Evolutionary conservation across 2,113 vertebrate genomes (phyloP).

Genomic region (Mobula birostris): DNA sequence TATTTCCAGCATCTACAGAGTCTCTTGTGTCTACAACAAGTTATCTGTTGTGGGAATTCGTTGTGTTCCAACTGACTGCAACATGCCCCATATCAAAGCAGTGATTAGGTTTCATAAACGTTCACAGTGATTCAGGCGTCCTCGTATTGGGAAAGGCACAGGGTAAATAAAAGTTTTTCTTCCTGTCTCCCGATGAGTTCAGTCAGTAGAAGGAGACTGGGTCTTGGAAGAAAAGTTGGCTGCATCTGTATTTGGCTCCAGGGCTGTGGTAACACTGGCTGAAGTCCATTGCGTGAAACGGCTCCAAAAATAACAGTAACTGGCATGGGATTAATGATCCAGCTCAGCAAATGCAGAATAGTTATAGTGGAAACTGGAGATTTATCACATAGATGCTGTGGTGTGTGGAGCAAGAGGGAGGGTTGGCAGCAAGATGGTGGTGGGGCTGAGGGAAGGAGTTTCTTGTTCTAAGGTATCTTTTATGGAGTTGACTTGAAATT

Average conservation of each 20-base stretch:
- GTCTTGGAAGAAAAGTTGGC: neutral
- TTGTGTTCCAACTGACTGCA: neutral
- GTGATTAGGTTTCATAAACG: neutral
- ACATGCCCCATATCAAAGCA: neutral
- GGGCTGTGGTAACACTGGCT: neutral
- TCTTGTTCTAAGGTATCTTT: neutral
- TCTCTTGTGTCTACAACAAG: neutral
- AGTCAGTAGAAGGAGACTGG: neutral
- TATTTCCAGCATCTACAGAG: too few species aligned
- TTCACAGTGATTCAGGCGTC: neutral
- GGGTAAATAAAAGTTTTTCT: neutral
- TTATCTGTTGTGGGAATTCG: neutral
- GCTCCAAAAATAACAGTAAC: neutral
- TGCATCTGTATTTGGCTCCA: neutral
- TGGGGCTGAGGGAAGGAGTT: too few species aligned
- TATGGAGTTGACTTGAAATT: neutral
- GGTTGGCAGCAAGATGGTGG: too few species aligned
- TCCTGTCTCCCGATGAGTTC: neutral
- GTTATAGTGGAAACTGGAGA: neutral
- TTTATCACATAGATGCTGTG: neutral
- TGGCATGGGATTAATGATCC: neutral
- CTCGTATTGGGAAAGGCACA: neutral
- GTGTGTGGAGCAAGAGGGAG: neutral
- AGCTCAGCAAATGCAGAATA: neutral
- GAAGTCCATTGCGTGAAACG: neutral